phyloP scores from a whole-genome alignment of 2,888 invertebrate species.

The Priapulus caudatus region DNA sequence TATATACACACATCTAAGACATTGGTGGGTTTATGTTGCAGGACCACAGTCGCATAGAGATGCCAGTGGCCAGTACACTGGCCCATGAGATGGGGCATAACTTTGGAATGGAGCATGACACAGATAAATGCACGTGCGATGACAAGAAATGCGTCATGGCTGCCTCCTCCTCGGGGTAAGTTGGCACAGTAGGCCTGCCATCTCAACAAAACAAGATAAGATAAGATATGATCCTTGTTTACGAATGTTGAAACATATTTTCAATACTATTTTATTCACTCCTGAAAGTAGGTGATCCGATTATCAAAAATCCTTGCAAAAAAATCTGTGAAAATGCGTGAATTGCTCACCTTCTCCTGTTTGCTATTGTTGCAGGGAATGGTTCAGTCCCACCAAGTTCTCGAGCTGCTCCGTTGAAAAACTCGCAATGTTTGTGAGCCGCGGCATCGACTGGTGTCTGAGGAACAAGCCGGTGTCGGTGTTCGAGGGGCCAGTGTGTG shows the following conservation, averaged over 20 bases:
- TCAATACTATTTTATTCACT: no score
- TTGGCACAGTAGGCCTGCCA: no score
- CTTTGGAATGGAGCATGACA: conserved; percentile 97
- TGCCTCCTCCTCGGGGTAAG: conserved; percentile 66
- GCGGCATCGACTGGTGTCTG: conserved; percentile 94
- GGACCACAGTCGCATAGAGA: conserved; percentile 71
- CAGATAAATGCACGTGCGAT: conserved; percentile 61
- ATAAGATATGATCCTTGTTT: no score
- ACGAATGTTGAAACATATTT: no score
- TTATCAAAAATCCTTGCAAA: no score
- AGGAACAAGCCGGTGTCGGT: conserved; percentile 62
- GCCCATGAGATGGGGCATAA: conserved; percentile 99
- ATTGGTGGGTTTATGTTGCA: conserved; percentile 19
- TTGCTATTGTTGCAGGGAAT: conserved; percentile 37
- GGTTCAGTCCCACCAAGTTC: conserved; percentile 66
- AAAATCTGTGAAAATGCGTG: no score
- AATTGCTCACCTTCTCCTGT: no score
- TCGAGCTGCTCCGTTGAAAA: conserved; percentile 86
- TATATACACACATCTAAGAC: no score
- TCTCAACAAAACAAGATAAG: no score
- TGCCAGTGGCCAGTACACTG: conserved; percentile 89
- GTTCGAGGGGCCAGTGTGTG: conserved; percentile 63
- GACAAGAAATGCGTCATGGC: conserved; percentile 86
- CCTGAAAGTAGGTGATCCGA: no score
- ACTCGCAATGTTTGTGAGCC: conserved; percentile 74